Evolutionary conservation across 2,888 invertebrate genomes (phyloP).

Genomic region (Drosophila falleni): DNA sequence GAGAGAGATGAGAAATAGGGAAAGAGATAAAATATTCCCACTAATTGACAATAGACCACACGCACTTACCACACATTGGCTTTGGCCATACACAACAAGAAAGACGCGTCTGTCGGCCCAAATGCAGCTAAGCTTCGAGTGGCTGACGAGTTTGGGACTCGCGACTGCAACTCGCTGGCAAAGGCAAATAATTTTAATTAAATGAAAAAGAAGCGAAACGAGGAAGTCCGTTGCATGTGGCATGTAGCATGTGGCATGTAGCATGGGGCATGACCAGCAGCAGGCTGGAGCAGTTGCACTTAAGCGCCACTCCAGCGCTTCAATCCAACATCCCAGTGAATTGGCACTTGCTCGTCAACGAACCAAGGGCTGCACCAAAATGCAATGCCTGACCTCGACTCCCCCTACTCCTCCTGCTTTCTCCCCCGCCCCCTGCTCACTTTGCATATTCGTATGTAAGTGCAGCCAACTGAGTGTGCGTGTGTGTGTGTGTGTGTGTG

Average conservation of each 20-base stretch:
- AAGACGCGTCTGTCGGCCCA: slow-evolving; percentile 48
- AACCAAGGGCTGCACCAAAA: slow-evolving; percentile 74
- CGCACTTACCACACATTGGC: slow-evolving; percentile 56
- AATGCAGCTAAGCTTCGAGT: slow-evolving; percentile 62
- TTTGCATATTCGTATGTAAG: slow-evolving; percentile 26
- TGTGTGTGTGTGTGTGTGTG: slow-evolving; percentile 34
- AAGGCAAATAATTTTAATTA: slow-evolving; percentile 78
- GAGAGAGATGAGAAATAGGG: background rate
- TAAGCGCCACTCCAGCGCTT: slow-evolving; percentile 75
- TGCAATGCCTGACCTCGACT: slow-evolving; percentile 54
- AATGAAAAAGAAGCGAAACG: slow-evolving; percentile 75
- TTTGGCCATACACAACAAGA: slow-evolving; percentile 29
- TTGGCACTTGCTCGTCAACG: slow-evolving; percentile 78
- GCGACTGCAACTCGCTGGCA: slow-evolving; percentile 48
- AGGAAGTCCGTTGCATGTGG: slow-evolving; percentile 22
- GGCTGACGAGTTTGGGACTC: slow-evolving; percentile 38
- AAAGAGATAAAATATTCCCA: slow-evolving; percentile 20
- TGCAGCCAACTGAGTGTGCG: slow-evolving; percentile 45
- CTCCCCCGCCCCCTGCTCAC: background rate
- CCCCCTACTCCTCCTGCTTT: background rate
- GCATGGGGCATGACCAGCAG: slow-evolving; percentile 27
- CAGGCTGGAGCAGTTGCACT: slow-evolving; percentile 59
- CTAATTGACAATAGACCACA: slow-evolving; percentile 76
- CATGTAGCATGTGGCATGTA: background rate
- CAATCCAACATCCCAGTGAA: slow-evolving; percentile 74